Conservation (phyloP, 2,888 invertebrate species). For the Scelioninae gen. 1 region DNA sequence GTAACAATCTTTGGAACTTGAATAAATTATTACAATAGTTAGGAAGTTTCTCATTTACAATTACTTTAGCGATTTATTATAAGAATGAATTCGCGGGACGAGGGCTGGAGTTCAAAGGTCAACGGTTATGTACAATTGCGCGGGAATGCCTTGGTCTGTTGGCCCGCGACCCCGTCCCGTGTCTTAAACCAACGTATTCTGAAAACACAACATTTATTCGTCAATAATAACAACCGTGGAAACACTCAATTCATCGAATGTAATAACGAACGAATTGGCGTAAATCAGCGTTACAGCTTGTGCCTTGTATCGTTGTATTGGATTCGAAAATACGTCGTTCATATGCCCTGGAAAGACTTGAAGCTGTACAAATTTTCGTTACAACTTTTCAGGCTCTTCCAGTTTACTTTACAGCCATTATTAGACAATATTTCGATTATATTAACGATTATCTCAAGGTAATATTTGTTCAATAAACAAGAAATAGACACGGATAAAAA, state of each 20-base stretch:
- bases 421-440: too few species aligned
- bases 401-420: too few species aligned
- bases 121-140: constrained; percentile 25
- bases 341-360: too few species aligned
- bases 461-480: too few species aligned
- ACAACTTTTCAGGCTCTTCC: too few species aligned
- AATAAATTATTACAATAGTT: constrained; percentile 63
- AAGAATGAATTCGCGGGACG: constrained; percentile 32
- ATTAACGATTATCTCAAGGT: too few species aligned
- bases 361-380: too few species aligned
- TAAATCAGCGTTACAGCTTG: constrained; percentile 19
- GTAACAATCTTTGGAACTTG: constrained; percentile 55
- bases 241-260: constrained; percentile 25
- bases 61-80: constrained; percentile 59
- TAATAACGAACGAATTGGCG: constrained; percentile 28
- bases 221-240: constrained; percentile 32
- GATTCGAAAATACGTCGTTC: constrained; percentile 27
- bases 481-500: too few species aligned
- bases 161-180: constrained; percentile 1
- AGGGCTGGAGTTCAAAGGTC: not conserved
- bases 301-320: constrained; percentile 45
- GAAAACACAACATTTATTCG: constrained; percentile 40
- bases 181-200: constrained; percentile 15
- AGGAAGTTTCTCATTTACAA: constrained; percentile 54
- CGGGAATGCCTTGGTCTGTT: not conserved